Conservation (phyloP, 2,888 invertebrate genomes). For the Unio pictorum region DNA sequence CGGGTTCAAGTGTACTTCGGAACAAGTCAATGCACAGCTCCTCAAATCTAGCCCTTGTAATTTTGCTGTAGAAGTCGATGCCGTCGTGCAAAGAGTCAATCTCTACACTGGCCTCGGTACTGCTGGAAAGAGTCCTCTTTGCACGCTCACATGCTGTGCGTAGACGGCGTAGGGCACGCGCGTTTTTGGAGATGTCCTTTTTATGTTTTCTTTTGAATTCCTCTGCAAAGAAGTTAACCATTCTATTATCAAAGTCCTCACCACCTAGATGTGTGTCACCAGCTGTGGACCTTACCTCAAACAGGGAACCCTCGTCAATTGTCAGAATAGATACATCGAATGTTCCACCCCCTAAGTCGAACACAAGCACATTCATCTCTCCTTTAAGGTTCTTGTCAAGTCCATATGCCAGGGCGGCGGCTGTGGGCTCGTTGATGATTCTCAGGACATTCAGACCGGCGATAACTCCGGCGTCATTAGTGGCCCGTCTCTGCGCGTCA, state of each 20-base stretch:
- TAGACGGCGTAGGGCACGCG: conserved; percentile 57
- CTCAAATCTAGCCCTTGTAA: conserved; percentile 66
- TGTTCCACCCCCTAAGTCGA: conserved; percentile 75
- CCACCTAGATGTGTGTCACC: conserved; percentile 68
- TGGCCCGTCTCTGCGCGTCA: conserved; percentile 77
- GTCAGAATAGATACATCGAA: conserved; percentile 73
- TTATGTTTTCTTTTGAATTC: conserved; percentile 61
- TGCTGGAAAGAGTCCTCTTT: conserved; percentile 62
- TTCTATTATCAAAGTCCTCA: conserved; percentile 63
- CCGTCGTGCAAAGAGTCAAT: conserved; percentile 65
- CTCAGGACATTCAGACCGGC: conserved; percentile 72
- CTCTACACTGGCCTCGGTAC: conserved; percentile 59
- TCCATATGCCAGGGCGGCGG: conserved; percentile 77
- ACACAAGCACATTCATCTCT: conserved; percentile 75
- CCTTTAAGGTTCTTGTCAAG: conserved; percentile 73
- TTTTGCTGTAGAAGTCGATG: conserved; percentile 62
- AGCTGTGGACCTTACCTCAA: conserved; percentile 66
- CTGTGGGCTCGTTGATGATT: conserved; percentile 78
- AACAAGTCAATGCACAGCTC: conserved; percentile 63
- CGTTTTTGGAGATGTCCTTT: conserved; percentile 55
- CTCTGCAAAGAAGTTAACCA: conserved; percentile 59
- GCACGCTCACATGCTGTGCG: conserved; percentile 65
- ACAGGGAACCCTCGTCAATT: conserved; percentile 75
- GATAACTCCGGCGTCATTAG: conserved; percentile 72
- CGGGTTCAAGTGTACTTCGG: conserved; percentile 81